Base-by-base conservation (phyloP, 2,797 vertebrate genomes). In the Columba guinea region DNA sequence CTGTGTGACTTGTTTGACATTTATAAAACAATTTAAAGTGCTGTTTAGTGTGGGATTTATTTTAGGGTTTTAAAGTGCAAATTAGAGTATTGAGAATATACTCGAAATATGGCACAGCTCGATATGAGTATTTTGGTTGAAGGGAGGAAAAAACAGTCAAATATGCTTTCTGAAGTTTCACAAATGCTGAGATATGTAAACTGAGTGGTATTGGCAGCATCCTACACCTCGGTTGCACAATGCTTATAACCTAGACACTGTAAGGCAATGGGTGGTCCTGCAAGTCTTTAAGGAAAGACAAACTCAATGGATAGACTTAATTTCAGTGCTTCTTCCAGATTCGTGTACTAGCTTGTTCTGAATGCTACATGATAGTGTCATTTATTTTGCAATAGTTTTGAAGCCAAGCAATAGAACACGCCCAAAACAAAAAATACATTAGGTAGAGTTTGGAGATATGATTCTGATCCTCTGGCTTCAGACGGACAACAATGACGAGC, bases 161-260 rank as follows among this genome's bases (percentile, higher is more conserved):
- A 89, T n/a, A 44, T 74, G 76, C 80, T 84, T 89, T 75, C 71
- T 90, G 71, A 89, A 91, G 75, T 83, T 92, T 90, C 46, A 48
- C 46, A 84, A 67, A 60, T 56, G 67, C 65, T 3, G 13, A 75
- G n/a, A 62, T 84, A 27, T 1, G 14, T 79, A 85, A 91, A 83
- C 64, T 87, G 87, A 74, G 73, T 41, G 46, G 46, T 71, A 59
- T 8, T 75, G 74, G 71, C 77, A 83, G 88, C 65, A 94, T 91
- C 91, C 82, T 95, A 83, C 75, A 44, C 95, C 96, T 95, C 65
- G 55, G 95, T 96, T 97, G 97, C 97, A 95, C 75, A 97, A 96
- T 95, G 96, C 97, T 97, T 97, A 95, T 96, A 95, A 93, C 84
- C 70, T 95, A 84, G 76, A 79, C 12, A 68, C 18, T 44, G 37